Conservation (phyloP, 2,888 invertebrate species). For the Hypsopygia costalis region DNA sequence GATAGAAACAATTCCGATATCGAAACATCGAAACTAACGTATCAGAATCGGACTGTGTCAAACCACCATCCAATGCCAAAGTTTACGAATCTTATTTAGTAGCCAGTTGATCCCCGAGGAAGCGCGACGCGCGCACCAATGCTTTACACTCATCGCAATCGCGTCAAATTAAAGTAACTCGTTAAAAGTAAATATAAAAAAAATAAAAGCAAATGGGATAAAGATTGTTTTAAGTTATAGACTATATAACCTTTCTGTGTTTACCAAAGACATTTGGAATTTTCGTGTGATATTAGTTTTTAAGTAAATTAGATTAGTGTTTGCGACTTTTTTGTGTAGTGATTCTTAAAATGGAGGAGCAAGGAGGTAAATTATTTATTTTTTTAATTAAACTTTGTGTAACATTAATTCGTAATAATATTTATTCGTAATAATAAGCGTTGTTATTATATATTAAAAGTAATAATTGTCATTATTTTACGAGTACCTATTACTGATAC, state of each 20-base stretch:
- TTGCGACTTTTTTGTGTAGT: conserved; percentile 28
- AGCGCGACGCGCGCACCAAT: conserved; percentile 36
- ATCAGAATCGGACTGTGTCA: no score
- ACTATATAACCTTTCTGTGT: conserved; percentile 1
- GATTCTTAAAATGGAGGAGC: conserved; percentile 55
- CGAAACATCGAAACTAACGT: no score
- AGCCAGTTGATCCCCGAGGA: conserved; percentile 15
- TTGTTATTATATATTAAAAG: no score
- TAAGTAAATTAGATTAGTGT: conserved; percentile 45
- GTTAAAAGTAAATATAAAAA: conserved; percentile 10
- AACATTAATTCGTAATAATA: background rate
- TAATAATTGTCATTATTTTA: no score
- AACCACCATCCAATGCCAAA: background rate
- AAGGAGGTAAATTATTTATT: conserved; percentile 48
- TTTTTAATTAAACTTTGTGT: conserved; percentile 2
- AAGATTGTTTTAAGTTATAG: conserved; percentile 21
- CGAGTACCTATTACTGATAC: conserved; percentile 1
- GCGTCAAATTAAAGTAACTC: conserved; percentile 64
- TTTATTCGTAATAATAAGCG: no score
- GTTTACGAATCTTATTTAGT: conserved; percentile 4
- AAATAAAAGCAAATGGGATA: conserved; percentile 58
- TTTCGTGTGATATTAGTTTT: conserved; percentile 67
- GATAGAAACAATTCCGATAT: no score
- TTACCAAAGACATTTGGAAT: conserved; percentile 26
- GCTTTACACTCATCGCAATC: conserved; percentile 55